phyloP scores from a whole-genome alignment of 2,888 invertebrate species.

The Gerris lacustris region DNA sequence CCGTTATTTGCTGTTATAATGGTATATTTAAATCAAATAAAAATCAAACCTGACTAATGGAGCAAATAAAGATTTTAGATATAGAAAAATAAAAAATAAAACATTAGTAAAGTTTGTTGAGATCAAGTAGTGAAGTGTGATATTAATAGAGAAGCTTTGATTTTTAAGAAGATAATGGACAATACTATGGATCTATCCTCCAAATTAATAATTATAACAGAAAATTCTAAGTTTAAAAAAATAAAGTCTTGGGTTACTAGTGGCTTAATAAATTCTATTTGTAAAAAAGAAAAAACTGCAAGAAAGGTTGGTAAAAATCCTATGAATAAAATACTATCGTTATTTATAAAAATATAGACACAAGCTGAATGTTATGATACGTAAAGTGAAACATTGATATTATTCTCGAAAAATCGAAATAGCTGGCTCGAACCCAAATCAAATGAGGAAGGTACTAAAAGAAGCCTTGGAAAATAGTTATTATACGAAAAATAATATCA shows the following conservation, averaged over 20 bases:
- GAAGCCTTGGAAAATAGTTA: slow-evolving; percentile 10
- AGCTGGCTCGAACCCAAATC: neutral
- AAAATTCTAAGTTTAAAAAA: neutral
- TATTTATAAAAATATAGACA: neutral
- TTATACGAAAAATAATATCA: neutral
- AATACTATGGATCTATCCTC: neutral
- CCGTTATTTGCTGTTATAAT: neutral
- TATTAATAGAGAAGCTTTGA: neutral
- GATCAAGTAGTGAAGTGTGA: neutral
- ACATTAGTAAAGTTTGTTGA: neutral
- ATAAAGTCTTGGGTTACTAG: neutral
- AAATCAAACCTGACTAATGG: neutral
- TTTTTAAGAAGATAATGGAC: neutral
- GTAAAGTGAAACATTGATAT: neutral
- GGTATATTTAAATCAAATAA: neutral
- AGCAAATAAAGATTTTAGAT: neutral
- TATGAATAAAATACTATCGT: neutral
- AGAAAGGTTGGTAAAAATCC: neutral
- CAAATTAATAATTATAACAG: neutral
- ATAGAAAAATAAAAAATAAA: neutral
- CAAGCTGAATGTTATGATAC: neutral
- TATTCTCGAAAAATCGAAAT: slow-evolving; percentile 2
- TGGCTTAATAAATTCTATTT: neutral
- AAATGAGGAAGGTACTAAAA: slow-evolving; percentile 9
- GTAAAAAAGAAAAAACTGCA: neutral